These are phyloP conservation scores for Opisthocomus hoazin DNA, from an alignment of 2,113 vertebrate genomes.

Conservation along the genomic window DNA sequence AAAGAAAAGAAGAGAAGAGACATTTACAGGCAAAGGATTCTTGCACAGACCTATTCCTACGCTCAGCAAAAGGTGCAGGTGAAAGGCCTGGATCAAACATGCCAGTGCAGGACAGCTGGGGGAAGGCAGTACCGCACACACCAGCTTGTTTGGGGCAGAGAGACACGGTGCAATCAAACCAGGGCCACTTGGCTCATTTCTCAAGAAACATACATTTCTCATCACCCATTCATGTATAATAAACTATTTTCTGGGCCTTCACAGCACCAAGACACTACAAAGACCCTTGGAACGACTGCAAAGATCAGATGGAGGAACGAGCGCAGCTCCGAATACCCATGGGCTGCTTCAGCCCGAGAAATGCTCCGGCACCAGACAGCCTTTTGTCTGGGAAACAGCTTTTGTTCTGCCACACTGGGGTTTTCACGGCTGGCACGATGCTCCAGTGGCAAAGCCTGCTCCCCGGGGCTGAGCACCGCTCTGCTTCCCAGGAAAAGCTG, in stretches of 20 bases:
- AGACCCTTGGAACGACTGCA: not conserved
- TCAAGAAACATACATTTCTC: not conserved
- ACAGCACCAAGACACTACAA: not conserved
- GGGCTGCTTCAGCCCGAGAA: not conserved
- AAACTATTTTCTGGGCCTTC: not conserved
- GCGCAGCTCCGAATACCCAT: not conserved
- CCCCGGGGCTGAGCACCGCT: not conserved
- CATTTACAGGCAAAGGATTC: not conserved
- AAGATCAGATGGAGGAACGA: not conserved
- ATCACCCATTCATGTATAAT: not conserved
- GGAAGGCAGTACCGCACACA: fast-evolving
- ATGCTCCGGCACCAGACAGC: not conserved
- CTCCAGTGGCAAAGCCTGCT: not conserved
- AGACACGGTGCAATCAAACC: not conserved
- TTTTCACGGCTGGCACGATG: not conserved
- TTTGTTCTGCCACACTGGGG: not conserved
- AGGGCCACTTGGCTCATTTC: fast-evolving
- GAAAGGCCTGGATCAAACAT: not conserved
- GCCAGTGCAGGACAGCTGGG: not conserved
- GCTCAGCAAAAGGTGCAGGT: not conserved
- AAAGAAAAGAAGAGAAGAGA: no score
- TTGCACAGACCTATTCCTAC: not conserved
- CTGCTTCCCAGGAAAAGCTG: not conserved
- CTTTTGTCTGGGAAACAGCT: not conserved
- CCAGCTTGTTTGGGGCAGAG: not conserved